Evolutionary conservation across 2,888 invertebrate species (phyloP).

Genomic region (Eurois occulta): DNA sequence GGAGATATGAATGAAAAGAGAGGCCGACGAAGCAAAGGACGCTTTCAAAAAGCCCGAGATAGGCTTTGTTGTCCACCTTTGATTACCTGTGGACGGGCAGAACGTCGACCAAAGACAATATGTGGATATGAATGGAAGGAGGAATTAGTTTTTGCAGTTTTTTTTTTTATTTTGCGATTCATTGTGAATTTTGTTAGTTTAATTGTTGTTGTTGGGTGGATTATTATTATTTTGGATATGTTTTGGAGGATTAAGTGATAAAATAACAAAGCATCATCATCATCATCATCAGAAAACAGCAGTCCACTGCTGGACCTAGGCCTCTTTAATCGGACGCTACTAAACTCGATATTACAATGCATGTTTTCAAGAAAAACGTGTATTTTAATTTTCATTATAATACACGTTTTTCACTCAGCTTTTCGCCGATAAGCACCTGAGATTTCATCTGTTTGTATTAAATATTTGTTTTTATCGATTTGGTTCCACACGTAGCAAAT

Average conservation of each 20-base stretch:
- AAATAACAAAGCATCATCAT: not conserved
- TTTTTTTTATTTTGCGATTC: constrained; percentile 55
- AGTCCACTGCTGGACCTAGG: too few relatives aligned
- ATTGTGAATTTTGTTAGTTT: constrained; percentile 58
- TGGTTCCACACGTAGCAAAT: not conserved
- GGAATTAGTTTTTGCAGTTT: constrained; percentile 70
- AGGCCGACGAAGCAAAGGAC: constrained; percentile 77
- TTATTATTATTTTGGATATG: not conserved
- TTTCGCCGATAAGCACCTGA: not conserved
- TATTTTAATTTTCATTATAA: not conserved
- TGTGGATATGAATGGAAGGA: constrained; percentile 70
- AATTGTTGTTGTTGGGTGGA: constrained; percentile 24
- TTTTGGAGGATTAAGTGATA: not conserved
- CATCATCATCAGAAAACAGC: too few relatives aligned
- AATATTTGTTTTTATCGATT: not conserved
- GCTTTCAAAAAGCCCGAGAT: constrained; percentile 84
- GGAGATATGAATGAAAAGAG: constrained; percentile 81
- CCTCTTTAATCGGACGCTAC: too few relatives aligned
- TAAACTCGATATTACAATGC: too few relatives aligned
- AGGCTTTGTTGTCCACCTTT: constrained; percentile 88
- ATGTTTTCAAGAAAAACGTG: not conserved
- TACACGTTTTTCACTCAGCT: not conserved
- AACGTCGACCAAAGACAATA: constrained; percentile 76
- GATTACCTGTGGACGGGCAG: constrained; percentile 82
- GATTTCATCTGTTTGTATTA: not conserved